These are phyloP conservation scores for Globia sparganii DNA, from an alignment of 2,888 invertebrate genomes.

Conservation along the genomic window DNA sequence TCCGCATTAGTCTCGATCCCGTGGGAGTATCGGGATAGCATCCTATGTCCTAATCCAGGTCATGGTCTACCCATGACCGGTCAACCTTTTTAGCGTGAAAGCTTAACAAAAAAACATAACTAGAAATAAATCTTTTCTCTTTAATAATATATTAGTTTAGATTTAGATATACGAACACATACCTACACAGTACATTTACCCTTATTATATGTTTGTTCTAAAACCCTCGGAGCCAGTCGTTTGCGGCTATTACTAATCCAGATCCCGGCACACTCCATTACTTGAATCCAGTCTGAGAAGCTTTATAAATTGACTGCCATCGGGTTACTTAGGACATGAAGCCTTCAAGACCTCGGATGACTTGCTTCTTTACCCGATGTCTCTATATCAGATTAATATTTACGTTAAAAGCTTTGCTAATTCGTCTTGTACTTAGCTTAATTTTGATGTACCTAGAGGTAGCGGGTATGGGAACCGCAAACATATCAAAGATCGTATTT, in stretches of 20 bases:
- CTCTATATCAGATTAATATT: constrained; percentile 39
- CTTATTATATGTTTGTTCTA: constrained; percentile 41
- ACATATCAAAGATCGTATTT: constrained; percentile 25
- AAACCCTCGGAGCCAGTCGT: constrained; percentile 58
- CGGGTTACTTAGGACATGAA: constrained; percentile 69
- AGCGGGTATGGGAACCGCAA: constrained; percentile 12
- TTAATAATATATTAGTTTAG: not conserved
- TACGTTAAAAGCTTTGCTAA: constrained; percentile 45
- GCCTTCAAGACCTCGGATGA: constrained; percentile 60
- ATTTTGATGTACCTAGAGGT: constrained; percentile 23
- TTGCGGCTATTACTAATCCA: constrained; percentile 69
- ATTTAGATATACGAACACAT: constrained; percentile 11
- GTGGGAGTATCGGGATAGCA: not conserved
- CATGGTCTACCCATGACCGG: no score
- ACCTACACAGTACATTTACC: constrained; percentile 15
- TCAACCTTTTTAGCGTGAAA: not conserved
- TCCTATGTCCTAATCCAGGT: not conserved
- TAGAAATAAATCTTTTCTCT: not conserved
- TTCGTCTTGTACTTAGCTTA: constrained; percentile 26
- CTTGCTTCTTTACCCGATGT: constrained; percentile 50
- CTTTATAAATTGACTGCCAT: constrained; percentile 81
- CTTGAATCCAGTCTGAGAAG: constrained; percentile 74
- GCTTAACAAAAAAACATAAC: not conserved
- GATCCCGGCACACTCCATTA: constrained; percentile 74
- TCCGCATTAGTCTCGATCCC: no score